These are phyloP conservation scores for Paradisaea rubra DNA, from an alignment of 2,113 vertebrate genomes.

Conservation along the genomic window DNA sequence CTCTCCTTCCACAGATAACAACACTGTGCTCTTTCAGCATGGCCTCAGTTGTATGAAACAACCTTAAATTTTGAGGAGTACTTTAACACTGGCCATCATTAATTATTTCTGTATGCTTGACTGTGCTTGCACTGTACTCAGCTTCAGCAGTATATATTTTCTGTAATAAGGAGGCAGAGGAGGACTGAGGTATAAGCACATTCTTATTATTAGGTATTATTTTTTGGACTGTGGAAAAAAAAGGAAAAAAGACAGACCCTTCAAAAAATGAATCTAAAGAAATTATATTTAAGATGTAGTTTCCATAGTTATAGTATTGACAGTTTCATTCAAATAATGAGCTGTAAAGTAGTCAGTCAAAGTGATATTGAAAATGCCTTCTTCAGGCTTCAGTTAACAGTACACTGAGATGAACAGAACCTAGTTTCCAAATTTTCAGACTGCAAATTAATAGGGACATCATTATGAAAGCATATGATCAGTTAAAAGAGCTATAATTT, in stretches of 20 bases:
- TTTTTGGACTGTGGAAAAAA: not conserved
- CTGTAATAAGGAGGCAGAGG: not conserved
- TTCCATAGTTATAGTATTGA: not conserved
- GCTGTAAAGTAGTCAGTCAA: not conserved
- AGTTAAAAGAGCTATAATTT: not conserved
- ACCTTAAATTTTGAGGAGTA: conserved; percentile 21
- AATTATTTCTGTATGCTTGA: not conserved
- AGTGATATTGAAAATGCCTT: not conserved
- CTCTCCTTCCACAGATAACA: conserved; percentile 49
- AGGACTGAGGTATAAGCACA: not conserved
- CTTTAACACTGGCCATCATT: not conserved
- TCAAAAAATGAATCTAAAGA: not conserved
- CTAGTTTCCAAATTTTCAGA: not conserved
- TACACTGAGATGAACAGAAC: not conserved
- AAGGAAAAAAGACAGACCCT: not conserved
- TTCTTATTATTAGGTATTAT: not conserved
- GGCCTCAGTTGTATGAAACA: conserved; percentile 27
- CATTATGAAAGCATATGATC: not conserved
- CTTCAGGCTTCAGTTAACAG: not conserved
- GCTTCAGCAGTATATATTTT: not conserved
- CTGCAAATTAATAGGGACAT: not conserved
- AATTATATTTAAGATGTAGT: not conserved
- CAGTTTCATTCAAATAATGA: not conserved
- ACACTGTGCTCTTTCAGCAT: conserved; percentile 27
- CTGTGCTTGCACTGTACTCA: not conserved